Base-by-base conservation (phyloP, 1,140 invertebrate species). In the Himalopsyche phryganea region DNA sequence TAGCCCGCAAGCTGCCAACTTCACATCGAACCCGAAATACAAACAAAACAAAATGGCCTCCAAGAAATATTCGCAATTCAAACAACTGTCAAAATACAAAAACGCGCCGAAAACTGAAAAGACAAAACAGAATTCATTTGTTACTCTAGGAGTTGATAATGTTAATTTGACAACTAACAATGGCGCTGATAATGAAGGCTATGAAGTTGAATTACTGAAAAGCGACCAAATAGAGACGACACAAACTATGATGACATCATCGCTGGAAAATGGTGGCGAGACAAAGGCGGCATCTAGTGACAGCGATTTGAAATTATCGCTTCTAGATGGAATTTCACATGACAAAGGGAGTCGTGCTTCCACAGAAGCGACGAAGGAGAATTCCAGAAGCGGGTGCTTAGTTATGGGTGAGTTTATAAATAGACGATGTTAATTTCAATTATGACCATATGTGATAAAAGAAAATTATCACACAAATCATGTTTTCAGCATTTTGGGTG, bases 361-460 rank as follows among this genome's bases (percentile, higher is more conserved):
- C 20, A 58, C 48, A 3, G 18, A 19, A 20, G 11, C 55, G 50
- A 28, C 55, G 14, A n/a, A n/a, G n/a, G 45, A 28, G 28, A 7
- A 38, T 14, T 36, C 48, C n/a, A 63, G 32, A 50, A 23, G 51
- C 36, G 61, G 48, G n/a, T 63, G 61, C 44, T 17, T 63, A 33
- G 61, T 63, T 19, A 63, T 63, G 61, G 61, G 61, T 63, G 42
- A 63, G 57, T 45, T n/a, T n/a, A n/a, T n/a, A n/a, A n/a, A n/a
- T n/a, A n/a, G n/a, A n/a, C n/a, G n/a, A n/a, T n/a, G n/a, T n/a
- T n/a, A n/a, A n/a, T n/a, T n/a, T n/a, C n/a, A n/a, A n/a, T n/a
- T n/a, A n/a, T n/a, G n/a, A n/a, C n/a, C n/a, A n/a, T n/a, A n/a
- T n/a, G n/a, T n/a, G n/a, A n/a, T n/a, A n/a, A n/a, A n/a, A n/a